These are phyloP conservation scores for Agapornis canus DNA, from an alignment of 2,797 vertebrate species.

Conservation along the genomic window DNA sequence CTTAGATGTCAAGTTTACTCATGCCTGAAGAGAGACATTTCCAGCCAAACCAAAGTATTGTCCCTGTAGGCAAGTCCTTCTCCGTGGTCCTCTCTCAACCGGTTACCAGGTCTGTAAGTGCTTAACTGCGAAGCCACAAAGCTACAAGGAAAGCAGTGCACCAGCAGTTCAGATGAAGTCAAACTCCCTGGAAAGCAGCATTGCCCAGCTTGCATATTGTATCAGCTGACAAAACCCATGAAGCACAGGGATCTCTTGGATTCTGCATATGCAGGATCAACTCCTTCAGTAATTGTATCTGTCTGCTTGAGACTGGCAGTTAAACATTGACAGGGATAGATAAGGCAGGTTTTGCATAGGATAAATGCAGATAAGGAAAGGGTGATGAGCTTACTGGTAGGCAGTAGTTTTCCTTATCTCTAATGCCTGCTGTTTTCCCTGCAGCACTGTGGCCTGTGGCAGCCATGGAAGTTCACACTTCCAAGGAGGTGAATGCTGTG, in stretches of 20 bases:
- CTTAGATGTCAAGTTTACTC: background rate
- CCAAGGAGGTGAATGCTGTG: conserved; percentile 82
- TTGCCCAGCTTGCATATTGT: background rate
- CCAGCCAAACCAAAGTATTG: background rate
- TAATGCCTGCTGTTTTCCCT: background rate
- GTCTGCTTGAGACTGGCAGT: background rate
- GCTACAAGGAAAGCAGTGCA: background rate
- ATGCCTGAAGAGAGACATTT: background rate
- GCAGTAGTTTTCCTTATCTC: background rate
- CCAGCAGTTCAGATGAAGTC: background rate
- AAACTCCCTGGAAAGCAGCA: background rate
- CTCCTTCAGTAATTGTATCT: background rate
- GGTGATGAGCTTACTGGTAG: background rate
- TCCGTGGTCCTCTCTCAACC: background rate
- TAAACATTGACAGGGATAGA: background rate
- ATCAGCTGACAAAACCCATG: background rate
- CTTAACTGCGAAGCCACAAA: background rate
- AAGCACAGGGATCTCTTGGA: background rate
- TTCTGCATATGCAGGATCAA: background rate
- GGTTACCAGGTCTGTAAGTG: background rate
- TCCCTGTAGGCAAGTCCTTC: background rate
- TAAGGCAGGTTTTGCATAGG: background rate
- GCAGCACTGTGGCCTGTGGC: conserved; percentile 79
- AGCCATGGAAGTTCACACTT: conserved; percentile 85
- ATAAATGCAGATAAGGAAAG: background rate